Evolutionary conservation across 2,797 vertebrate genomes (phyloP), one percentile per base, ranked within the genome.

Genomic region (Gadopsis bispinosus): DNA sequence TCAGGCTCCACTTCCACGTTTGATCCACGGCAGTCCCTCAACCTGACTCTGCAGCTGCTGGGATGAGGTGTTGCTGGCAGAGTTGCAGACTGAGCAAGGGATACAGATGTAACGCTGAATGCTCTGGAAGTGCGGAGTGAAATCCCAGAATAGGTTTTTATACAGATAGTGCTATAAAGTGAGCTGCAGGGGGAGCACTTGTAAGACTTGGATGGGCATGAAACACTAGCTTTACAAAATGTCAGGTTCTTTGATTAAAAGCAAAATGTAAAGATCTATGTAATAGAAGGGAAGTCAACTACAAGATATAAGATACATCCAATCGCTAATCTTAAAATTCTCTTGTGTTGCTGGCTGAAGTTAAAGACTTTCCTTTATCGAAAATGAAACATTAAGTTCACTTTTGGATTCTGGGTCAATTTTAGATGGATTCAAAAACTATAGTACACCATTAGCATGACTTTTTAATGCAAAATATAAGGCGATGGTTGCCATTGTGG

Each of bases 1-100:
- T 87, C 84, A 92, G 71, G 71, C 87, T 91, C 79, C 77, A 56
- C 86, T 87, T 87, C 69, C 78, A 67, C 88, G 75, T 87, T 88
- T 91, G 81, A 92, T 91, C 87, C 87, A 11, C n/a, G 29, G 71
- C 55, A 37, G 70, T 75, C 75, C 63, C 79, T 85, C 83, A 67
- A 65, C 75, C 83, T 37, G 51, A 78, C 73, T 66, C 66, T 61
- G 47, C 74, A 69, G 81, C 83, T 51, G 75, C 35, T 37, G 51
- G 26, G 76, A 68, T 19, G 73, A 83, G 51, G 53, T 65, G 83
- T 69, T 69, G 72, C 72, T 17, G 70, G 53, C 54, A 69, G 35
- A 68, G 63, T 69, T 73, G 73, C 74, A 41, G 71, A 22, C 53
- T 41, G 71, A 72, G 73, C 9, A 33, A 20, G 53, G 73, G 69